phyloP scores from a whole-genome alignment of 2,113 vertebrate species.

The Camelus bactrianus region DNA sequence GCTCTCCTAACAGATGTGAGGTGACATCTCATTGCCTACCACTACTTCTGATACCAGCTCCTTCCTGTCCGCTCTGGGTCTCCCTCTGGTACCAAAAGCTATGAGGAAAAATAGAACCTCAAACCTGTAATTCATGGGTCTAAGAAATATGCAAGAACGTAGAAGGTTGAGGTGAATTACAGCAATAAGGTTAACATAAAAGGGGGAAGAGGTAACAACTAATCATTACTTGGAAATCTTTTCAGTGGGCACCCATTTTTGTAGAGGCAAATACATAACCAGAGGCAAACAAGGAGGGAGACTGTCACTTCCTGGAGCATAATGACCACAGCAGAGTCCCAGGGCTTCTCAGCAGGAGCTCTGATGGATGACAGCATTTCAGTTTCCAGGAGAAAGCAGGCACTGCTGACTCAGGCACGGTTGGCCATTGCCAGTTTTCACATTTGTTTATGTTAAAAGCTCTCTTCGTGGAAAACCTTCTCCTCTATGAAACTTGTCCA shows the following conservation, averaged over 20 bases:
- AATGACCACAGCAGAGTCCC: not conserved
- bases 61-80: not conserved
- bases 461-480: not conserved
- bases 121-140: not conserved
- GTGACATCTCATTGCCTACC: not conserved
- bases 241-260: not conserved
- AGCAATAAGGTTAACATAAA: not conserved
- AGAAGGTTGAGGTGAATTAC: not conserved
- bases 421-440: not conserved
- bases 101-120: not conserved
- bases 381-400: conserved; percentile 20
- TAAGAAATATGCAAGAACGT: not conserved
- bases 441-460: not conserved
- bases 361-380: not conserved
- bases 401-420: not conserved
- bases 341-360: not conserved
- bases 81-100: not conserved
- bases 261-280: not conserved
- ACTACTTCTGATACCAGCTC: not conserved
- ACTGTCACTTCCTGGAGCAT: not conserved
- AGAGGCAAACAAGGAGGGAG: not conserved
- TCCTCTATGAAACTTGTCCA: not conserved
- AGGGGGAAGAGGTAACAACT: not conserved
- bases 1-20: not conserved
- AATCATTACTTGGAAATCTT: not conserved